Evolutionary conservation across 53 echinoderm and acorn worm genomes (phyloP), one percentile per base, ranked within the genome.

Genomic region (Apostichopus leukothele): DNA sequence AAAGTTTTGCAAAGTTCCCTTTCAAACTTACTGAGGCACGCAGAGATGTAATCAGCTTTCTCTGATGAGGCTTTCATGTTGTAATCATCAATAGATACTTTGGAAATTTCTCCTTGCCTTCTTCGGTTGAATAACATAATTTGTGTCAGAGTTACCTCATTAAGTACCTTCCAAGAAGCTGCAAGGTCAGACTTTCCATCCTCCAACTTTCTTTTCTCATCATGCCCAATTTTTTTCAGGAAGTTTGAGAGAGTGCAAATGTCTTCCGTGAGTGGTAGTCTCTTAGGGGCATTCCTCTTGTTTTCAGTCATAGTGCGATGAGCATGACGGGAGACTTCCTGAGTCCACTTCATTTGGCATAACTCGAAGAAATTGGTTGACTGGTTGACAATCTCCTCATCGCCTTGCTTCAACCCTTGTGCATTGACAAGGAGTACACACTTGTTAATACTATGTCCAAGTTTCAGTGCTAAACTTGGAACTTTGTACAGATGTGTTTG

Each of bases 381-480:
- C 51, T n/a, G 7, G 90, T 27, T 18, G 25, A 19, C 19, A 66
- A 74, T 86, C 5, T 16, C 83, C 16, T 91, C 76, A 67, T 91
- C 88, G n/a, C 90, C 90, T 55, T 25, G 25, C 16, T 63, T 88
- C 75, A 80, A 50, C 79, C 20, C 90, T 78, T 86, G 51, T 11
- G 79, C 86, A 76, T 19, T 88, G 8, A 93, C 59, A 18, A 94
- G 90, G 5, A 51, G 1, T 23, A 91, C 88, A 67, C 75, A 88
- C 87, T 78, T 88, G 23, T 89, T 94, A 54, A 91, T 39, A 39
- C 74, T 76, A 88, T 94, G 90, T 16, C 92, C 90, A 73, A 81
- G 53, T 61, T 94, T 93, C 67, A 93, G 84, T 18, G 94, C 91
- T 59, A 93, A 84, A 26, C 90, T 90, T 74, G 94, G 92, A 12